Conservation (phyloP, 2,888 invertebrate species). For the Athetis lepigone region DNA sequence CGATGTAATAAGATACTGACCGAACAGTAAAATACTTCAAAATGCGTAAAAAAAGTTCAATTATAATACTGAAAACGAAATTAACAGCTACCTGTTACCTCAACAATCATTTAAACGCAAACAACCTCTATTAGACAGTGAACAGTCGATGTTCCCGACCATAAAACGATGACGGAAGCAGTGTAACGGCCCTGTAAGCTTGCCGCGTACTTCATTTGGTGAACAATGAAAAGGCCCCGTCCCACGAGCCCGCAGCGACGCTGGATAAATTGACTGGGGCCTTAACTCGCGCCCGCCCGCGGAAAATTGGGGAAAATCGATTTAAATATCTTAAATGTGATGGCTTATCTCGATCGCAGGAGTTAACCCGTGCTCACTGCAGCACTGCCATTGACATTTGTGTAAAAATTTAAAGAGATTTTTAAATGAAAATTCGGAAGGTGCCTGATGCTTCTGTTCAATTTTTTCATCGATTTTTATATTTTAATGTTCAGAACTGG, state of each 20-base stretch:
- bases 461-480: slow-evolving; percentile 2
- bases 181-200: slow-evolving; percentile 84
- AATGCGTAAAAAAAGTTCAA: not conserved
- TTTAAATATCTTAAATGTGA: slow-evolving; percentile 90
- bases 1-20: not conserved
- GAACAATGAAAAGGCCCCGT: slow-evolving; percentile 85
- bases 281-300: slow-evolving; percentile 85
- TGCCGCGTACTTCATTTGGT: slow-evolving; percentile 87
- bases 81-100: slow-evolving; percentile 9
- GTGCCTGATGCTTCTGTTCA: slow-evolving; percentile 18
- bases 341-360: slow-evolving; percentile 85
- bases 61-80: not conserved
- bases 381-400: slow-evolving; percentile 63
- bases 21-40: not conserved
- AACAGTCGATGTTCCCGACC: slow-evolving; percentile 65
- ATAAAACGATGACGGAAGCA: slow-evolving; percentile 79
- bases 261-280: slow-evolving; percentile 88
- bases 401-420: slow-evolving; percentile 55
- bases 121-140: slow-evolving; percentile 51
- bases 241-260: slow-evolving; percentile 82
- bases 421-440: slow-evolving; percentile 30
- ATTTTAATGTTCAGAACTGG: slow-evolving; percentile 23
- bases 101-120: slow-evolving; percentile 31
- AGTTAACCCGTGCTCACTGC: slow-evolving; percentile 74
- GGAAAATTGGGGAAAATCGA: slow-evolving; percentile 90